These are phyloP conservation scores for Epinotia demarniana DNA, from an alignment of 2,888 invertebrate genomes.

Conservation along the genomic window DNA sequence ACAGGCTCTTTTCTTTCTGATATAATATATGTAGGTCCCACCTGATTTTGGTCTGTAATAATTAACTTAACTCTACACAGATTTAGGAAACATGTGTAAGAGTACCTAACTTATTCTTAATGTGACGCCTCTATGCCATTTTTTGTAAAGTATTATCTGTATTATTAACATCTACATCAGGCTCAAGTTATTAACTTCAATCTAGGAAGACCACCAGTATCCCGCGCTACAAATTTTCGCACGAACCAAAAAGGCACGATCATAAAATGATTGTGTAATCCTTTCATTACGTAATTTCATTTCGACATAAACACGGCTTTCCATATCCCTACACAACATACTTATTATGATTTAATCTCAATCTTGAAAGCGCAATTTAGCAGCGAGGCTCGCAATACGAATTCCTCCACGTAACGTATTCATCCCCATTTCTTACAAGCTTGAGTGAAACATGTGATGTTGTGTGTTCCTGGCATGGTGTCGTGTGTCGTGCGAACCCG, in stretches of 20 bases:
- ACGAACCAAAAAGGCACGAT: constrained; percentile 42
- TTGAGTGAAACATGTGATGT: constrained; percentile 71
- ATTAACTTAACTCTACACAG: too few species aligned
- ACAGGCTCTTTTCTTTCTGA: neutral
- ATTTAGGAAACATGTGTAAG: neutral
- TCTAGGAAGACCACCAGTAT: constrained; percentile 35
- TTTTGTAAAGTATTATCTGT: constrained; percentile 1
- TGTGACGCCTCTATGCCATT: neutral
- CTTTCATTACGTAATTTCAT: constrained; percentile 46
- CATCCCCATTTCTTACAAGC: constrained; percentile 69
- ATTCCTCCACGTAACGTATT: constrained; percentile 76
- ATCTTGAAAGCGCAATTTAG: constrained; percentile 45
- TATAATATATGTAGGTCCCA: too few species aligned
- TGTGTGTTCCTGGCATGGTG: constrained; percentile 73
- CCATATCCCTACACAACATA: constrained; percentile 44
- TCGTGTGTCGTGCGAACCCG: constrained; percentile 73
- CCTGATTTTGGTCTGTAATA: neutral
- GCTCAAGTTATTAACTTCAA: constrained; percentile 34
- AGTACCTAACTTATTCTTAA: neutral
- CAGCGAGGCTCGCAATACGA: constrained; percentile 51
- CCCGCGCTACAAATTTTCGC: constrained; percentile 38
- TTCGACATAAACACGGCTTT: constrained; percentile 46
- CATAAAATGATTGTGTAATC: constrained; percentile 45
- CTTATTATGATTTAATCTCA: constrained; percentile 47
- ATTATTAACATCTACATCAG: constrained; percentile 5